Base-by-base conservation (phyloP, 1,140 invertebrate species). In the Lasioglossum albipes region DNA sequence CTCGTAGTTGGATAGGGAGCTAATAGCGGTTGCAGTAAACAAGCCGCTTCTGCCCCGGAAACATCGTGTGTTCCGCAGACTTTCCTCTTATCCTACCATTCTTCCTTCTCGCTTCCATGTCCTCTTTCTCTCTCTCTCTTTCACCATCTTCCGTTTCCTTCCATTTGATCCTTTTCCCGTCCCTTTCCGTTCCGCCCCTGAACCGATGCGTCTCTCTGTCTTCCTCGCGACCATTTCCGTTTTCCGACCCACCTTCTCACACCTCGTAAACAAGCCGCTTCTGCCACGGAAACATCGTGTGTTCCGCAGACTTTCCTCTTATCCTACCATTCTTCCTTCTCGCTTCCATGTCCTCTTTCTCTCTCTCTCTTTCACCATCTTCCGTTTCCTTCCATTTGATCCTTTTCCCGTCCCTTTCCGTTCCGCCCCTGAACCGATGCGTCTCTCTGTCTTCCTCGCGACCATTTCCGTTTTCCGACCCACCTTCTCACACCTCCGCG, bases 11-110 rank as follows among this genome's bases (percentile, higher is more conserved):
- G 74, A 85, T 75, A 71, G 77, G 80, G 76, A 88, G 87, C 87
- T 90, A 90, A 91, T 90, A 89, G 89, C 79, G 67, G 79, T 84
- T 82, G 84, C 72, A 81, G 89, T 91, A 91, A 91, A 91, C 90
- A 90, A 87, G 85, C 83, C 83, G 86, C 87, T 88, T 89, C 84
- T 85, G 62, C 80, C 81, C 67, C 82, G 78, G 88, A 89, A 89
- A 87, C 86, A 86, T 88, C 68, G 65, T 79, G 70, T 79, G 75
- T 80, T 67, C 75, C 70, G 73, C 74, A 82, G 75, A 76, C 79
- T 79, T 84, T 86, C 70, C 84, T 84, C 84, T 86, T 84, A 81
- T 85, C 80, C 79, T 52, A 18, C 41, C 66, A 61, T 81, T 36
- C 66, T 74, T 82, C 66, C 74, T 27, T 71, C 45, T 67, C 69